Base-by-base conservation (phyloP, 23 tunicate genomes). In the Ciona savignyi region DNA sequence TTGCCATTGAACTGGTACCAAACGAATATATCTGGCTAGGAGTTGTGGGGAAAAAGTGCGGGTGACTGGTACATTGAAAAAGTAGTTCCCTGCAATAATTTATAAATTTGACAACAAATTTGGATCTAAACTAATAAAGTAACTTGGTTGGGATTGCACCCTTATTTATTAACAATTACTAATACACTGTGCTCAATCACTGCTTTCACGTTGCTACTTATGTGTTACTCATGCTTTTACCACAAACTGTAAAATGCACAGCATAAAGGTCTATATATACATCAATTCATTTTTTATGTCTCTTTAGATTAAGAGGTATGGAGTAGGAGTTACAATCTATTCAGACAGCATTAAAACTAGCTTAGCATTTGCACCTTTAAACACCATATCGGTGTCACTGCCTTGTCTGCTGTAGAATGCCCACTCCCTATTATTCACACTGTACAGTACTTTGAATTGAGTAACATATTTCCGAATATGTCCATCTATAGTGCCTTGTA, bases 401-500 rank as follows among this genome's bases (percentile, higher is more conserved):
- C 77, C 65, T 27, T 51, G 77, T n/a, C 77, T 42, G 22, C 66
- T 35, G 48, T 56, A 35, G 51, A 51, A 73, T 2, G 77, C 66
- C 77, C 77, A 73, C 51, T 73, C 61, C 30, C 65, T 49, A 22
- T 60, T 60, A 51, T 73, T 48, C 3, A 56, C 48, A 30, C 77
- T 73, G 77, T 73, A 73, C 33, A 73, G 49, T 35, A 73, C 51
- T 23, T 73, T 73, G 31, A 73, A 73, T n/a, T 3, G 49, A n/a
- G 65, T 73, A 6, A 73, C 77, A 51, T 73, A 73, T 73, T 73
- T 73, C 30, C 66, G 29, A 3, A 60, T 51, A 60, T 51, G 66
- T 6, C 77, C 77, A 26, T 51, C 77, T 27, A 60, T 48, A 23
- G 66, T 60, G 20, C 77, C 77, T 73, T 73, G 77, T 30, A 73